These are phyloP conservation scores for Rotaria macrura DNA, from an alignment of 2,888 invertebrate species.

Conservation along the genomic window DNA sequence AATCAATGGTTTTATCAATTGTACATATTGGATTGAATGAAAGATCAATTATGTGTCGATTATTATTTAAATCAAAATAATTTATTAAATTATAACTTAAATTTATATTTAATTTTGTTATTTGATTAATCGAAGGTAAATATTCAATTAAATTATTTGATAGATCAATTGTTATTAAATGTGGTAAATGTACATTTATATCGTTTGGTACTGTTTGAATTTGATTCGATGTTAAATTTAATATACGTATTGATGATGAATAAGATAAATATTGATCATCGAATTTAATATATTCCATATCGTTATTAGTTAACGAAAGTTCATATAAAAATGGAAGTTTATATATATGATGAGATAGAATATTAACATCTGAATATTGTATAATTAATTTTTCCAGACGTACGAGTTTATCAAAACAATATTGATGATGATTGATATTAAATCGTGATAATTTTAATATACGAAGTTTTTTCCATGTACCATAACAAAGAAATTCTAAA, in stretches of 20 bases:
- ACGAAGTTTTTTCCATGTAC: constrained; percentile 11
- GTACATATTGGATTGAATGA: constrained; percentile 13
- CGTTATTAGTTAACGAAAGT: not conserved
- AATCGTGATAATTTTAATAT: not conserved
- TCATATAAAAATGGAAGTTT: not conserved
- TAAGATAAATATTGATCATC: not conserved
- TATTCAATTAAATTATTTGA: not conserved
- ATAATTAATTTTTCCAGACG: constrained; percentile 7
- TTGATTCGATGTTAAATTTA: constrained; percentile 5
- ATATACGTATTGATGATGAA: not conserved
- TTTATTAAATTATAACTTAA: not conserved
- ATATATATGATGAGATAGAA: not conserved
- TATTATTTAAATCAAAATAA: not conserved
- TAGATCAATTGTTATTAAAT: not conserved
- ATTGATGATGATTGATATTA: not conserved
- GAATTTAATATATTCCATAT: not conserved
- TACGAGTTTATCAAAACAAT: not conserved
- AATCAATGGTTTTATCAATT: not conserved
- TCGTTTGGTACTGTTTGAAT: not conserved
- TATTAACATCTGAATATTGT: not conserved
- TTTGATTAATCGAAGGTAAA: not conserved
- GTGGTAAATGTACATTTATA: not conserved
- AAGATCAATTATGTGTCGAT: not conserved
- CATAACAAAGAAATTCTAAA: constrained; percentile 17
- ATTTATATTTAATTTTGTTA: not conserved